These are phyloP conservation scores for Lasioglossum villosulum DNA, from an alignment of 2,888 invertebrate species.

Conservation along the genomic window DNA sequence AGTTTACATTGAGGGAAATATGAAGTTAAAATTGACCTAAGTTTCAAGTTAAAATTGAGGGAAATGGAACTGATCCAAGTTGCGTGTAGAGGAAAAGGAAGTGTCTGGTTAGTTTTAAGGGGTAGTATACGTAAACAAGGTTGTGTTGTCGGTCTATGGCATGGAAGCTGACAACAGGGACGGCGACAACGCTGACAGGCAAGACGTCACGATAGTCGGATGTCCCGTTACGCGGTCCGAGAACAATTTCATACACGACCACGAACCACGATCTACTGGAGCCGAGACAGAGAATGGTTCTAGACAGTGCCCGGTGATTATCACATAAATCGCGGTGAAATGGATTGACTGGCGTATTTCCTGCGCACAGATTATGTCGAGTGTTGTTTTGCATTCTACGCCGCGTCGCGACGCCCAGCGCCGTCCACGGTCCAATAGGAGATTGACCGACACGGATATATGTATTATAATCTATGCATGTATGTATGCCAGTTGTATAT, in stretches of 20 bases:
- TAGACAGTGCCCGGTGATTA: constrained; percentile 47
- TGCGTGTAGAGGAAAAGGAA: too few species aligned
- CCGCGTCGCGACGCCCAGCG: not conserved
- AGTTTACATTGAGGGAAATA: too few species aligned
- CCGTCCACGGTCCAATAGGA: not conserved
- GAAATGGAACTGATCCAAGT: too few species aligned
- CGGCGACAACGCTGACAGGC: constrained; percentile 39
- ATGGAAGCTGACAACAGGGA: constrained; percentile 39
- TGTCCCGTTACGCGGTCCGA: constrained; percentile 29
- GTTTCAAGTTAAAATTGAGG: too few species aligned
- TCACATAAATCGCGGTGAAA: constrained; percentile 53
- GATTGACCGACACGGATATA: constrained; percentile 12
- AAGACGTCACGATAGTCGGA: constrained; percentile 29
- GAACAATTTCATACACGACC: constrained; percentile 53
- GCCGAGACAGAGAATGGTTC: constrained; percentile 35
- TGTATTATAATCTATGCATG: not conserved
- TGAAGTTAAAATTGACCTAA: too few species aligned
- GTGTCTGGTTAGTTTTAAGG: too few species aligned
- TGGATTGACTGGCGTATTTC: constrained; percentile 44
- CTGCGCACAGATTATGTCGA: constrained; percentile 38
- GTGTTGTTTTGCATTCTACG: constrained; percentile 51
- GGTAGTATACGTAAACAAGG: constrained; percentile 7
- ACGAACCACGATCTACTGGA: constrained; percentile 16
- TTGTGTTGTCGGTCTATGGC: constrained; percentile 12
- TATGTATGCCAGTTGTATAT: too few species aligned